Base-by-base conservation (phyloP, 2,888 invertebrate species). In the Thumatha senex region DNA sequence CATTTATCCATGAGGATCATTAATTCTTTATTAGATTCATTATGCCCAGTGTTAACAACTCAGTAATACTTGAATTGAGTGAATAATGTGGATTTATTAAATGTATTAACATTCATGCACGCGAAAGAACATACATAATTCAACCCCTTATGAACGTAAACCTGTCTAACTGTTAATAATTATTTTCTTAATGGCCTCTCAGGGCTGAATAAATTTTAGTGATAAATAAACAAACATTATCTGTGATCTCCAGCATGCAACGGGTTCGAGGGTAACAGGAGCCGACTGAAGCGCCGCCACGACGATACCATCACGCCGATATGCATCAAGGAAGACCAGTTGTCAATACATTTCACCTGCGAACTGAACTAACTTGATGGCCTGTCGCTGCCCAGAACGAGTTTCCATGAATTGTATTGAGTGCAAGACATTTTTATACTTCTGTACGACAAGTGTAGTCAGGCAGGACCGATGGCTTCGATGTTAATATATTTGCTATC, bases 321-420 rank as follows among this genome's bases (percentile, higher is more conserved):
- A 90, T 72, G 80, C 82, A 91, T 91, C 90, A 88, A 89, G 90
- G 90, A 90, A 90, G 90, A 89, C 90, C 86, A 89, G 81, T 87
- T 89, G 90, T 91, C 90, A 89, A 89, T 90, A 89, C 89, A 87
- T 84, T 86, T 89, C 89, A 90, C 88, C 85, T 87, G 89, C 81
- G 74, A 78, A 71, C 76, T 75, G 72, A 70, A 64, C 69, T 64
- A 75, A 79, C 83, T 82, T 86, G 88, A 89, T 85, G 86, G 82
- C 72, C 82, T 78, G 85, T 86, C 86, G 65, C 65, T 61, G 76
- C 67, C 70, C 74, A 76, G 80, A 84, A 88, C 89, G 70, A 72
- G 89, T 89, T 88, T 81, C 82, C 83, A 80, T 87, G 84, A 88
- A 88, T 87, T 86, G 87, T 87, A 77, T 76, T 79, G 78, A 80